Base-by-base conservation (phyloP, 2,797 vertebrate species). In the Sphenopsis melanotis region DNA sequence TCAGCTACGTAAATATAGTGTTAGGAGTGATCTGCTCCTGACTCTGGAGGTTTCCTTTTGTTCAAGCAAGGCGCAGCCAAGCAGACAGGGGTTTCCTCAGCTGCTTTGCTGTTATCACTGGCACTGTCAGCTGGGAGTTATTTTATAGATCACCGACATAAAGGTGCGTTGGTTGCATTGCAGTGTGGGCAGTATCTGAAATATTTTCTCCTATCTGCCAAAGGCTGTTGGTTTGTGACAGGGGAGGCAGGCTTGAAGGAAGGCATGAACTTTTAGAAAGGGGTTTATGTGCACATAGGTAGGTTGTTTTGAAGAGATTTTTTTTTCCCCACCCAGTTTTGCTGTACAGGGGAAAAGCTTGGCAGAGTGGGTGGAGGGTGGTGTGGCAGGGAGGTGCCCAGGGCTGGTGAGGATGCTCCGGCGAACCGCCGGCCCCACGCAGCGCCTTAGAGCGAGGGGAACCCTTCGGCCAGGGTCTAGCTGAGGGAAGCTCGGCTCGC, bases 1-100 rank as follows among this genome's bases (percentile, higher is more conserved):
- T 92, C 70, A 78, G 81, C 87, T 83, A 83, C 8, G 15, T 95
- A 95, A 94, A 94, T 90, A 69, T 64, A n/a, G 65, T 74, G 79
- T 90, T 91, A 87, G 92, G 93, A 93, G 89, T 87, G 85, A 96
- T 94, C 94, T 89, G 95, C 83, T 84, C 56, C 64, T 39, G 71
- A 70, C 93, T 96, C 96, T 75, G 74, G 92, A 90, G 89, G 83
- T 91, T 96, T 91, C 94, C 82, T 96, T 97, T 97, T 97, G 97
- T 97, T 95, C 94, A 93, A 87, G 93, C 77, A 92, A 95, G 95
- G 85, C 80, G 82, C 96, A 94, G 91, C 60, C 90, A 83, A 94
- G 83, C 95, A 49, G 47, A 34, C 89, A 65, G 87, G 77, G 83
- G 90, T 95, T 96, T 90, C 93, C 91, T 94, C 84, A 76, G 91